Percentiles rank a stretch among this genome's conserved stretches.
Evolutionary conservation across 2,888 invertebrate species (phyloP).

Genomic region (Podabrus alpinus): DNA sequence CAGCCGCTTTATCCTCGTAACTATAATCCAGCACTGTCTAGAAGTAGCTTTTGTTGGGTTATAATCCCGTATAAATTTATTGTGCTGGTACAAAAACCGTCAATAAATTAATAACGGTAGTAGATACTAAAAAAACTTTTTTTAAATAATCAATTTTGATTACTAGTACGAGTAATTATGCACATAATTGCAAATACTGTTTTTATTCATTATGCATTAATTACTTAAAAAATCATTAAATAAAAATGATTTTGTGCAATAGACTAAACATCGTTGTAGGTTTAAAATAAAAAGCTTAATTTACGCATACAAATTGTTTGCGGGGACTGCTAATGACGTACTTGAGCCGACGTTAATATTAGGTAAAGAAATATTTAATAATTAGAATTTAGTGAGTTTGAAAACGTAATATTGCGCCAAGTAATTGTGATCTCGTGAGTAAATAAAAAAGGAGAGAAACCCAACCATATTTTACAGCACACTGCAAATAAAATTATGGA

Average conservation of each 20-base stretch:
- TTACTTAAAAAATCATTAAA: not conserved
- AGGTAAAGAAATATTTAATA: not conserved
- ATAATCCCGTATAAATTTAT: too few species aligned
- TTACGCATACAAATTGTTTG: not conserved
- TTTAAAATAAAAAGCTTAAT: not conserved
- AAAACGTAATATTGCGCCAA: not conserved
- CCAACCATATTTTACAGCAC: not conserved
- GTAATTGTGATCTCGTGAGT: not conserved
- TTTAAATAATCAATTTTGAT: not conserved
- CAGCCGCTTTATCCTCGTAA: too few species aligned
- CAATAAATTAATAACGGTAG: too few species aligned
- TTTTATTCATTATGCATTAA: not conserved
- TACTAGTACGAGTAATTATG: not conserved
- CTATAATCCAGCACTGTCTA: too few species aligned
- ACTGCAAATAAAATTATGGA: not conserved
- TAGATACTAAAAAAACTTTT: too few species aligned
- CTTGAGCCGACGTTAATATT: not conserved
- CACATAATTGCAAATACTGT: not conserved
- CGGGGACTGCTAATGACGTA: not conserved
- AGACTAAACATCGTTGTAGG: not conserved
- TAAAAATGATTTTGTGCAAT: not conserved
- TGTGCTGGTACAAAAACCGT: too few species aligned
- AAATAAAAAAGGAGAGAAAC: not conserved
- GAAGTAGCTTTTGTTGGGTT: too few species aligned
- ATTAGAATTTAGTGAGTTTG: not conserved